Base-by-base conservation (phyloP, 2,888 invertebrate species). In the Hipparchia semele region DNA sequence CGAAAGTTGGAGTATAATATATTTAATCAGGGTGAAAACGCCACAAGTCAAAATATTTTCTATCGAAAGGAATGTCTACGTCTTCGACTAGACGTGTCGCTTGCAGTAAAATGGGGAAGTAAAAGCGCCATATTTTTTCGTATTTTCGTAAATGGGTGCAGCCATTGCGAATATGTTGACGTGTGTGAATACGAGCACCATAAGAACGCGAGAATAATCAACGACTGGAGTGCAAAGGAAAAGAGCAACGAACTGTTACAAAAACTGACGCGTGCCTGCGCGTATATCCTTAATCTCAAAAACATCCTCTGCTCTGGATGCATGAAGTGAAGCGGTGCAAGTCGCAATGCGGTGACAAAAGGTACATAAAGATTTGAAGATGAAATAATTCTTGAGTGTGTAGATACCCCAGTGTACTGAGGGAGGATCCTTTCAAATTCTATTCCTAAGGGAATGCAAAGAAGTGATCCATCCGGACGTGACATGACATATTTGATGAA, bases 231-330 rank as follows among this genome's bases (percentile, higher is more conserved):
- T 71, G 72, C 54, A 73, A 62, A 65, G 72, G 58, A 65, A 76
- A 77, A 74, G 76, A 79, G 77, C 79, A 80, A 76, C 76, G 76
- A 77, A 79, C 79, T 77, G 77, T 78, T 77, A 79, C 80, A 79
- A 79, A 81, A 79, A 78, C 74, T 73, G 76, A 75, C 78, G 74
- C 75, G 79, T 80, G 75, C 78, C 74, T 76, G 71, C 73, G 75
- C 71, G 72, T 73, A 74, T 70, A 72, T 71, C 73, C 73, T 73
- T 78, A 73, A 77, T 76, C 73, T 73, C 73, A 58, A 75, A 69
- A 73, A 56, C 39, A 39, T 39, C 39, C 39, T 39, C 39, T 39
- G 65, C 62, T 13, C 46, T 65, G 58, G 72, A 75, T 73, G 77
- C 60, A 68, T 66, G 67, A 75, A 77, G 75, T 71, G 76, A 73